Conservation (phyloP, 2,797 vertebrate genomes). For the Pangasius macronema region DNA sequence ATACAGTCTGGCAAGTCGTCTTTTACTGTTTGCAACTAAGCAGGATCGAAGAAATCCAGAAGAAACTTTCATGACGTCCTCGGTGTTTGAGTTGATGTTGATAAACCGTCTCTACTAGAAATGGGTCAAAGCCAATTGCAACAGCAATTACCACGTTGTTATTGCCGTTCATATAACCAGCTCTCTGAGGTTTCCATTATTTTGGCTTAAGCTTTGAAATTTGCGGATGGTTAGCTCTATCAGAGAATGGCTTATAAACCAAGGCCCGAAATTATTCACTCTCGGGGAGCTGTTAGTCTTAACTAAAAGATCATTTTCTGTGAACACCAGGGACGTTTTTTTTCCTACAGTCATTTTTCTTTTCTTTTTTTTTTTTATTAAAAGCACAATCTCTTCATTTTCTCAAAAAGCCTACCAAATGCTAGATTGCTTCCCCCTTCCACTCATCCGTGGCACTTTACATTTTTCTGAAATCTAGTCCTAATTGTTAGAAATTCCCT, state of each 20-base stretch:
- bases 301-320: not conserved
- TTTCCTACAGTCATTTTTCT: not conserved
- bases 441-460: not conserved
- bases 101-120: not conserved
- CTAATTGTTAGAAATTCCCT: not conserved
- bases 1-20: not conserved
- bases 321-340: not conserved
- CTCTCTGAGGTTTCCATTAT: not conserved
- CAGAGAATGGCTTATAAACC: not conserved
- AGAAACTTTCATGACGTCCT: not conserved
- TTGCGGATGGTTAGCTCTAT: not conserved
- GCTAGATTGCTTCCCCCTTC: not conserved
- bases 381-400: too few species aligned
- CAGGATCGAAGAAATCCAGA: not conserved
- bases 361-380: not conserved
- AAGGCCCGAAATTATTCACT: constrained; percentile 2
- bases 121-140: constrained; percentile 25
- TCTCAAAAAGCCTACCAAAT: not conserved
- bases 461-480: not conserved
- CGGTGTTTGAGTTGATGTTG: not conserved
- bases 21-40: not conserved
- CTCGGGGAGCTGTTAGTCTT: not conserved
- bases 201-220: not conserved
- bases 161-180: not conserved
- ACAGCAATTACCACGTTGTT: not conserved